phyloP scores from a whole-genome alignment of 2,888 invertebrate species.

The Stenurella melanura region DNA sequence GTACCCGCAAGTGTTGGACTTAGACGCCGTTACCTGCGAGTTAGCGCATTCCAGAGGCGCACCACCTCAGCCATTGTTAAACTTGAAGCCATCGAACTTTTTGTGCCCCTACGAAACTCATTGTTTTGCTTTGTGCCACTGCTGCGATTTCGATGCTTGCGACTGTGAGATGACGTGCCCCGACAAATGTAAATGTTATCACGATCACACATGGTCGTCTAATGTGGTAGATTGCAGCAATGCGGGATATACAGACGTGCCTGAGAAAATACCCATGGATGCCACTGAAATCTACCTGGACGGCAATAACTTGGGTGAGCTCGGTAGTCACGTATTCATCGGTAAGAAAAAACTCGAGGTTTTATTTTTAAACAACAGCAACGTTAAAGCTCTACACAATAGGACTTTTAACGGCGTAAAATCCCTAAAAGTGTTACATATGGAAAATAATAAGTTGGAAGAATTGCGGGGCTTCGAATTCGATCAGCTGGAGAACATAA shows the following conservation, averaged over 20 bases:
- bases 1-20: conserved; percentile 87
- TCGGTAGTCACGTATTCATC: conserved; percentile 90
- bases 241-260: conserved; percentile 83
- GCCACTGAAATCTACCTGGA: conserved; percentile 91
- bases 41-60: conserved; percentile 80
- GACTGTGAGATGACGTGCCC: conserved; percentile 95
- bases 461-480: conserved; percentile 86
- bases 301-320: conserved; percentile 85
- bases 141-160: conserved; percentile 93
- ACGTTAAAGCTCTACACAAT: conserved; percentile 85
- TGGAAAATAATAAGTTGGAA: conserved; percentile 85
- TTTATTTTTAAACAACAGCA: conserved; percentile 86
- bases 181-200: conserved; percentile 89
- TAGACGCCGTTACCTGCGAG: conserved; percentile 85
- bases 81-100: conserved; percentile 84
- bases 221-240: conserved; percentile 90
- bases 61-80: conserved; percentile 80
- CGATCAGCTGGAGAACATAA: conserved; percentile 83
- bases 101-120: conserved; percentile 88
- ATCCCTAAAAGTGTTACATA: conserved; percentile 83
- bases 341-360: conserved; percentile 88
- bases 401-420: conserved; percentile 88
- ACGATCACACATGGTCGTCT: conserved; percentile 89
- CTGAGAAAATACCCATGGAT: conserved; percentile 90
- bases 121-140: conserved; percentile 90